Evolutionary conservation across 1,140 invertebrate genomes (phyloP).

Genomic region (Eupristina koningsbergeri): DNA sequence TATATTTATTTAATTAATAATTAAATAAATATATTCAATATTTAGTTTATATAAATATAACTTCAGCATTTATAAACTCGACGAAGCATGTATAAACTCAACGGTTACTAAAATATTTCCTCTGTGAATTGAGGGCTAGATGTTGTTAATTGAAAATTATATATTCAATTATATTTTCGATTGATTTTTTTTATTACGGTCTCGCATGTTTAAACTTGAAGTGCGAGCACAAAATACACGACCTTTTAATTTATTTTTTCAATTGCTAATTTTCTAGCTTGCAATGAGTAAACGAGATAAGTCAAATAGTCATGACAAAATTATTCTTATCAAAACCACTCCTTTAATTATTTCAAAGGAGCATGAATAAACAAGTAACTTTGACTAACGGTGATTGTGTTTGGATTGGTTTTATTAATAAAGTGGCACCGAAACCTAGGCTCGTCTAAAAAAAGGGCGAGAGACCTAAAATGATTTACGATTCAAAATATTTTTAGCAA

Average conservation of each 20-base stretch:
- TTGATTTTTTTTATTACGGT: neutral
- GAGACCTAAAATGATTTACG: too few species aligned
- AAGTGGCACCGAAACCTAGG: neutral
- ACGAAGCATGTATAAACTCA: too few species aligned
- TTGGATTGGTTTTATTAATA: too few species aligned
- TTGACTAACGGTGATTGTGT: neutral
- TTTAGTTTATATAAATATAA: too few species aligned
- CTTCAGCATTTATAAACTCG: too few species aligned
- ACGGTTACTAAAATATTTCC: neutral
- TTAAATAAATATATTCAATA: too few species aligned
- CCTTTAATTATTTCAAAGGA: slow-evolving; percentile 5
- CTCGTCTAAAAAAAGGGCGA: too few species aligned
- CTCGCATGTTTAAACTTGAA: neutral
- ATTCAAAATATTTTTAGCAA: neutral
- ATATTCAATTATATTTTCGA: neutral
- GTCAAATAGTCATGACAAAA: neutral
- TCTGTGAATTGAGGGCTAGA: neutral
- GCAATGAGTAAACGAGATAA: neutral
- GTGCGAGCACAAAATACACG: neutral
- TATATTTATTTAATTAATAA: too few species aligned
- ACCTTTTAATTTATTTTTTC: slow-evolving; percentile 11
- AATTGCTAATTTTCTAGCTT: slow-evolving; percentile 1
- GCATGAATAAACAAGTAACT: neutral
- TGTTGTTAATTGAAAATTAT: neutral
- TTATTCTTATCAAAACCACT: neutral